A percentile compares a stretch with the other conserved stretches of the same genome.
phyloP scores from a whole-genome alignment of 2,888 invertebrate species.

The Psylliodes chrysocephalus region DNA sequence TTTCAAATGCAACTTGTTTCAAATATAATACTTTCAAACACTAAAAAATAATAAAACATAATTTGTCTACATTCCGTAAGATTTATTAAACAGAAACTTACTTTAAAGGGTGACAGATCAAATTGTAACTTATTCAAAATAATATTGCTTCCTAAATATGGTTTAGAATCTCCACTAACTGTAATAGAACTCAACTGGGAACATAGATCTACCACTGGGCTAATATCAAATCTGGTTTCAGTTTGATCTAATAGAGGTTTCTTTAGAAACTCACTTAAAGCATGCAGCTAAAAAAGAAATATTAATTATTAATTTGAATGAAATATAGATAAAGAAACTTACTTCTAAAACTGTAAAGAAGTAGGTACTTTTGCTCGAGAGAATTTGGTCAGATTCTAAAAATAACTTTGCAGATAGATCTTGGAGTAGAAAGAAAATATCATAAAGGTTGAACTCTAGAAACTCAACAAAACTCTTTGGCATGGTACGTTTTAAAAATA shows the following conservation, averaged over 20 bases:
- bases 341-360: slow-evolving; percentile 85
- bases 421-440: slow-evolving; percentile 87
- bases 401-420: slow-evolving; percentile 83
- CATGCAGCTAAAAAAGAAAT: slow-evolving; percentile 77
- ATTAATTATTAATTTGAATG: no score
- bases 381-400: slow-evolving; percentile 75
- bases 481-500: slow-evolving; percentile 80
- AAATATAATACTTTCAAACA: slow-evolving; percentile 77
- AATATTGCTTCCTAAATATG: slow-evolving; percentile 85
- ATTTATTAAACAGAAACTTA: slow-evolving; percentile 50
- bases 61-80: not conserved
- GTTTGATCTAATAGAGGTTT: slow-evolving; percentile 85
- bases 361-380: slow-evolving; percentile 71
- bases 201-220: slow-evolving; percentile 90
- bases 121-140: slow-evolving; percentile 81
- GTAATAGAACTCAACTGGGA: slow-evolving; percentile 77
- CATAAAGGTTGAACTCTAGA: slow-evolving; percentile 89
- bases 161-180: slow-evolving; percentile 74
- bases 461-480: slow-evolving; percentile 86
- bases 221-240: slow-evolving; percentile 87
- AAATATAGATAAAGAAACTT: no score
- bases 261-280: slow-evolving; percentile 89
- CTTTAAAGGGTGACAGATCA: slow-evolving; percentile 86
- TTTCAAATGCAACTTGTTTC: slow-evolving; percentile 74
- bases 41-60: slow-evolving; percentile 51